These are phyloP conservation scores for Neodiprion fabricii DNA, from an alignment of 1,140 invertebrate genomes.

Conservation along the genomic window DNA sequence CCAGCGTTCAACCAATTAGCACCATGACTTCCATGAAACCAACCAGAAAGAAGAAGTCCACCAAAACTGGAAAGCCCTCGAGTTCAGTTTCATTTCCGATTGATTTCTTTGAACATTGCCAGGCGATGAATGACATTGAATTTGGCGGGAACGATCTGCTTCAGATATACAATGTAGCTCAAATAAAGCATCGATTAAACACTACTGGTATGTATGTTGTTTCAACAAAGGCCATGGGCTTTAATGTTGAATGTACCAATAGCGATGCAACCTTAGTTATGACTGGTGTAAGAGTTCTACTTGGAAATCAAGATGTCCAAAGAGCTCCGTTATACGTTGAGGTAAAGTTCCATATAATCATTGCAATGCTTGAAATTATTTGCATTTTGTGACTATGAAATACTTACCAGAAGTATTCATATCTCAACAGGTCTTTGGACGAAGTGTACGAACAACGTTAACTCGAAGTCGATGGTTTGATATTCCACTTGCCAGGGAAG, in stretches of 20 bases:
- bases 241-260: conserved; percentile 88
- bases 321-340: conserved; percentile 86
- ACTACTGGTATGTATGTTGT: conserved; percentile 90
- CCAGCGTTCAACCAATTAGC: conserved; percentile 75
- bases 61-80: conserved; percentile 65
- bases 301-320: conserved; percentile 87
- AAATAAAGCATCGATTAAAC: conserved; percentile 92
- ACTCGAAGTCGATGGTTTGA: conserved; percentile 92
- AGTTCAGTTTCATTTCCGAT: conserved; percentile 79
- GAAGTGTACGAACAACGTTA: conserved; percentile 78
- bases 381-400: conserved; percentile 15
- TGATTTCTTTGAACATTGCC: conserved; percentile 97
- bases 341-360: conserved; percentile 48
- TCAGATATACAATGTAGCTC: conserved; percentile 94
- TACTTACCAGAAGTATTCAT: conserved; percentile 10
- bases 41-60: conserved; percentile 66
- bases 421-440: conserved; percentile 75
- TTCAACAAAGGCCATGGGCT: conserved; percentile 86
- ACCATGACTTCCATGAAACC: conserved; percentile 56
- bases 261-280: conserved; percentile 88
- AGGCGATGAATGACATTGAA: conserved; percentile 89
- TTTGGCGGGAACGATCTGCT: conserved; percentile 95
- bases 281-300: conserved; percentile 81
- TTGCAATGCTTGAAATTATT: conserved; percentile 19
- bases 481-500: conserved; percentile 92